Evolutionary conservation across 2,888 invertebrate genomes (phyloP), one percentile per base, ranked within the genome.

Genomic region (Rhyacophila evoluta): DNA sequence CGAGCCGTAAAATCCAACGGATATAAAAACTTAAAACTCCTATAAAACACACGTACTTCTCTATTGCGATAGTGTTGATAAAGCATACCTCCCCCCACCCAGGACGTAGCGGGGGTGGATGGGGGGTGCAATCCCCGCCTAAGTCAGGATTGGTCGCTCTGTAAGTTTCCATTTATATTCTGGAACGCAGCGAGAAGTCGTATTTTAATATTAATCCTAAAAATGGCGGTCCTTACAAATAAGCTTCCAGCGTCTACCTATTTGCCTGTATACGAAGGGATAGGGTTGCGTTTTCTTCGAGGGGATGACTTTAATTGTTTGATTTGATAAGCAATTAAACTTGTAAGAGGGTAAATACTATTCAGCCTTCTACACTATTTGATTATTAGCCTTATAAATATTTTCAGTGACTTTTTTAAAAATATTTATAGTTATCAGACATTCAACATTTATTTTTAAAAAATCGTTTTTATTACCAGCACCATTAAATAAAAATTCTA

Each of bases 121-220:
- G 33, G 27, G n/a, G 29, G 33, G 12, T 41, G 67, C 55, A 19
- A 55, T 55, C 55, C 55, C 6, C 55, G 55, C 55, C 55, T 55
- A 55, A 55, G 55, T 55, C 55, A 25, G 55, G 55, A 55, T 55
- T 55, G 55, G 55, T 25, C 55, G 74, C 75, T 75, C 41, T 36
- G 75, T 82, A 81, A 81, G 80, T 82, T 82, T 78, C 78, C 81
- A 81, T 82, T 82, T 82, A 82, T 82, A 82, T 82, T 82, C 82
- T 78, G 79, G 38, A 74, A 74, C 79, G 82, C 78, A 79, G 74
- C 81, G 81, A 79, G 75, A 74, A 71, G 81, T 79, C 81, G 82
- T 82, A 82, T 82, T 81, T 82, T 82, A 81, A 81, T 82, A 82
- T 82, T 82, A 82, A 82, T 82, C 81, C 81, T 81, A 82, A 82